phyloP scores from a whole-genome alignment of 2,113 vertebrate species.

The Coregonus clupeaformis region DNA sequence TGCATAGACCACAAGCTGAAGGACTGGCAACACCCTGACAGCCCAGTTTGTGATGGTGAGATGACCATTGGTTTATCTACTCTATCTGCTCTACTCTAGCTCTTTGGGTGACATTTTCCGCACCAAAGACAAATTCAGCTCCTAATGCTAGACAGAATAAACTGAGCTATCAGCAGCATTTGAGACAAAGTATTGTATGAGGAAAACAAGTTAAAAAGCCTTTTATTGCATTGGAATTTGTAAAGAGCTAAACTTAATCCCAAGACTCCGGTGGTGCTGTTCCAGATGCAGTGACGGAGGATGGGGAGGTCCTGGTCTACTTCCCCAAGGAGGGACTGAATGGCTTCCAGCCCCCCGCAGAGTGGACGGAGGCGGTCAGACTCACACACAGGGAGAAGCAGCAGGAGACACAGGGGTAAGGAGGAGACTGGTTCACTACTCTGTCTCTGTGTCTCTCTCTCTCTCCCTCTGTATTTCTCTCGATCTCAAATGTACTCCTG shows the following conservation, averaged over 20 bases:
- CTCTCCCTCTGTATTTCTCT: neutral
- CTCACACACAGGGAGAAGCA: conserved; percentile 76
- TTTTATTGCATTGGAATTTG: no score
- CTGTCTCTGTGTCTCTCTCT: neutral
- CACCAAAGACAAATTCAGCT: no score
- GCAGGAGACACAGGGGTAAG: conserved; percentile 56
- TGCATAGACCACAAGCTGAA: conserved; percentile 91
- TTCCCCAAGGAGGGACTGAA: conserved; percentile 77
- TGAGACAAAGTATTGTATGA: no score
- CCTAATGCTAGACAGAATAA: no score
- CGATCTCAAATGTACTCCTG: neutral
- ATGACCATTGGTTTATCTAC: neutral
- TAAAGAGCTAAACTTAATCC: no score
- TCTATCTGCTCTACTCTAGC: neutral
- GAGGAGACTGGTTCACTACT: neutral
- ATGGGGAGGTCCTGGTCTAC: conserved; percentile 87
- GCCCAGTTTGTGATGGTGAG: conserved; percentile 75
- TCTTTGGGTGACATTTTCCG: no score
- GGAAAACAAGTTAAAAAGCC: no score
- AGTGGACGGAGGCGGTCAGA: conserved; percentile 79
- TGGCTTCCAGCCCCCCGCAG: conserved; percentile 76
- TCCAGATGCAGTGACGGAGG: conserved; percentile 82
- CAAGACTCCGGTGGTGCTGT: neutral
- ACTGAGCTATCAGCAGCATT: no score
- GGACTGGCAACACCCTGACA: conserved; percentile 81